Percentiles rank a stretch among this genome's conserved stretches.
Evolutionary conservation across 1,140 invertebrate genomes (phyloP).

Genomic region (Drosophila novamexicana): DNA sequence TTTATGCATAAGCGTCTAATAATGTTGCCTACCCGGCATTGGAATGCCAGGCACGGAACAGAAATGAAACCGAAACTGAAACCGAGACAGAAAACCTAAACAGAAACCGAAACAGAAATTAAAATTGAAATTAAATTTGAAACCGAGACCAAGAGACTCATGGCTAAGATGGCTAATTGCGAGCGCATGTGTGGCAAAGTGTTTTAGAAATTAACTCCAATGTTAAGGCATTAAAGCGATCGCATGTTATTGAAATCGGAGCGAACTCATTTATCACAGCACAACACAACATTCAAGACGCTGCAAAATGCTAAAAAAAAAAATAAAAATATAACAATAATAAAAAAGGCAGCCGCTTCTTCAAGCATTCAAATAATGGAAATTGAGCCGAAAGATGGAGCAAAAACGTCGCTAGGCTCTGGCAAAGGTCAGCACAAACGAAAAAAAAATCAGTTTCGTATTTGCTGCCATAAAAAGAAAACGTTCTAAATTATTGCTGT

Average conservation of each 20-base stretch:
- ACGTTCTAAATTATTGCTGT: conserved; percentile 55
- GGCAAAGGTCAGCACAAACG: conserved; percentile 26
- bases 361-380: conserved; percentile 11
- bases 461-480: conserved; percentile 39
- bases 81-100: conserved; percentile 28
- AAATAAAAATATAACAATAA: background rate
- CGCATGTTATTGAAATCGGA: conserved; percentile 71
- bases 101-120: conserved; percentile 32
- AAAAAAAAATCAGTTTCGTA: conserved; percentile 8
- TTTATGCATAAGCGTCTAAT: conserved; percentile 53
- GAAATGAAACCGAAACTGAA: conserved; percentile 23
- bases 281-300: conserved; percentile 27
- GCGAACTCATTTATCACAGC: conserved; percentile 69
- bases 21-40: conserved; percentile 44
- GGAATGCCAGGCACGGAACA: conserved; percentile 61
- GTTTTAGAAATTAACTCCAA: conserved; percentile 68
- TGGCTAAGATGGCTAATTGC: conserved; percentile 77
- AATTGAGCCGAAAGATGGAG: conserved; percentile 17
- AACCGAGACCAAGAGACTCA: conserved; percentile 39
- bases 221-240: conserved; percentile 61
- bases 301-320: conserved; percentile 13
- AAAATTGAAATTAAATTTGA: conserved; percentile 17
- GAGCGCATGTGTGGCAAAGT: conserved; percentile 54
- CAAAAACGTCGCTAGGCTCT: conserved; percentile 20
- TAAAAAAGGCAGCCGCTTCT: conserved; percentile 10